Base-by-base conservation (phyloP, 2,113 vertebrate species). In the Saguinus imperator region DNA sequence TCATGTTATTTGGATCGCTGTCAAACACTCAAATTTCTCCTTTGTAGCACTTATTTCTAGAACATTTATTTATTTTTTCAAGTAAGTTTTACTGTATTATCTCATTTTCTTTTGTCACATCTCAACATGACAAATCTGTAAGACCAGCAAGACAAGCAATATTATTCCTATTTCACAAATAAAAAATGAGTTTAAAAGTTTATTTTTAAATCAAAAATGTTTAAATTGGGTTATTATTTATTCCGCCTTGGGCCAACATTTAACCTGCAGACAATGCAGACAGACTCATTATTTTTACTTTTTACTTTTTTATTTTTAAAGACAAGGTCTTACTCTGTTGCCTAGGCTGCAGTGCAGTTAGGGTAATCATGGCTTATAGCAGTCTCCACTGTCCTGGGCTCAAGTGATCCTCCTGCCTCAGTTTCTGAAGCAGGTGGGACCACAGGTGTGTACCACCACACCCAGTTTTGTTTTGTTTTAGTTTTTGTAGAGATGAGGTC, bases 21-120 rank as follows among this genome's bases (percentile, higher is more conserved):
- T 23, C 50, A 87, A 90, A 76, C 80, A 73, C n/a, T 89, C 16
- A 87, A 94, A 90, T 89, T 80, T 76, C 50, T 96, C 17, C 48
- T 91, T 55, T 77, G 43, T 52, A 91, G 61, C 58, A 87, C 21
- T 66, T 91, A 91, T 58, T 95, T 92, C 72, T 75, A 80, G 37
- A 95, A 94, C 70, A 12, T 86, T 68, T 92, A 27, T 94, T 77
- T 40, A 86, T 70, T 17, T n/a, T 7, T 75, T 88, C 80, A 94
- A 64, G 4, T 90, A 86, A 58, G 52, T 55, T 87, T 89, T 73
- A 91, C 25, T 76, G 2, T 55, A 88, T 75, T 73, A 77, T 76
- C 25, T 91, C 32, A 90, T 70, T 93, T 64, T 52, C 16, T 52
- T 93, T 68, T 29, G 27, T 43, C n/a, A 23, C 40, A 52, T 68